Percentiles rank a stretch among this genome's conserved stretches.
These are phyloP conservation scores for Sebastes vulpes DNA, from an alignment of 2,797 vertebrate species.

Conservation along the genomic window DNA sequence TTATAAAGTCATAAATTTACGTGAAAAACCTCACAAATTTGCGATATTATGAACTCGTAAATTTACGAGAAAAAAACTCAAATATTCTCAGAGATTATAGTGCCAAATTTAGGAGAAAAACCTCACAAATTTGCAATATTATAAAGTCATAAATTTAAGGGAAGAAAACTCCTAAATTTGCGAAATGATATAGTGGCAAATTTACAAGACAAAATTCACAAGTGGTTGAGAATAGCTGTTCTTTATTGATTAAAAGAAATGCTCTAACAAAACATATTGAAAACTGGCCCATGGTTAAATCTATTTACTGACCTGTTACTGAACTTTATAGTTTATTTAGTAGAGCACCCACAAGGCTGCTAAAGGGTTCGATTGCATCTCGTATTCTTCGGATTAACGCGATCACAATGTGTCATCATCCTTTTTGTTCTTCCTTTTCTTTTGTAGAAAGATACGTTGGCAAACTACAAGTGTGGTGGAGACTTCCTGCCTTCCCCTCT, in stretches of 20 bases:
- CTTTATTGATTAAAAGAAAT: background rate
- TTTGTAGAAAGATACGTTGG: conserved; percentile 75
- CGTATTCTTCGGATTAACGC: background rate
- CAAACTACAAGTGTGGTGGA: conserved; percentile 78
- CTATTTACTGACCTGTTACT: background rate
- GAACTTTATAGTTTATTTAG: background rate
- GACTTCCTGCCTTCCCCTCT: conserved; percentile 91
- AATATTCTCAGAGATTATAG: no score
- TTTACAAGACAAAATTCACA: no score
- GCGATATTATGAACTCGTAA: no score
- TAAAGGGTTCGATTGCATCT: background rate
- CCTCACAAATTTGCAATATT: no score
- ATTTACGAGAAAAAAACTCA: no score
- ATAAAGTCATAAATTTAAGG: no score
- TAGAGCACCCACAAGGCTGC: background rate
- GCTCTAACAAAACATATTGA: background rate
- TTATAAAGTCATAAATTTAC: no score
- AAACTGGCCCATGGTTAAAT: background rate
- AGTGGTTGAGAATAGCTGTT: no score
- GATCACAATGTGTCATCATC: background rate
- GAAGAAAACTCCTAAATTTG: no score
- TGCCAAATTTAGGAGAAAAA: no score
- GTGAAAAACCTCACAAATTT: no score
- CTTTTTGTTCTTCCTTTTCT: background rate
- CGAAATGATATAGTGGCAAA: no score